Conservation (phyloP, 2,113 vertebrate genomes). For the Ursus arctos region DNA sequence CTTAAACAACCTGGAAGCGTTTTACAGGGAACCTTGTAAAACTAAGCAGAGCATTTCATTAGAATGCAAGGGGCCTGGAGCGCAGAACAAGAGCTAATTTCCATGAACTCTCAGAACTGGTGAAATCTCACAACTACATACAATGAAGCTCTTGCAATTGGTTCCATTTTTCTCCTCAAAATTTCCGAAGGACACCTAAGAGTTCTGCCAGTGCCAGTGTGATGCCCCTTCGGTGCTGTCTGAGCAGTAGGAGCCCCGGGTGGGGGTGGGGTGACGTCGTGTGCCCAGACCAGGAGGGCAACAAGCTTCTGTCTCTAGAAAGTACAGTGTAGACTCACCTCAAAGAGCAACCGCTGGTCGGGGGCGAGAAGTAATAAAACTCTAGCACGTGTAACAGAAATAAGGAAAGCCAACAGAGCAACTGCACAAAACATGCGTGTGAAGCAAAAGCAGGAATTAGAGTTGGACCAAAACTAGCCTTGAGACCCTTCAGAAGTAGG, state of each 20-base stretch:
- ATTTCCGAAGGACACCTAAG: neutral
- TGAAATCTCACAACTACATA: neutral
- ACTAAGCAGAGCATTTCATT: neutral
- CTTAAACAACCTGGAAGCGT: neutral
- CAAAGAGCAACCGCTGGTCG: no score
- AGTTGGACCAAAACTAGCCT: neutral
- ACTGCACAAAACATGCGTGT: neutral
- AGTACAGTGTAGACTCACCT: neutral
- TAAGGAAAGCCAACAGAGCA: slow-evolving; percentile 65
- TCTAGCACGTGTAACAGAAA: slow-evolving; percentile 56
- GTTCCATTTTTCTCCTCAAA: neutral
- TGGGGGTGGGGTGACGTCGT: neutral
- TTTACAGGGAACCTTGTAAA: neutral
- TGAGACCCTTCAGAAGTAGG: neutral
- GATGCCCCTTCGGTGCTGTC: neutral
- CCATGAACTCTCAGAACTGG: neutral
- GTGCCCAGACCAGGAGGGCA: slow-evolving; percentile 56
- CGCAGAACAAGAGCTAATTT: neutral
- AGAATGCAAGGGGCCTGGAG: neutral
- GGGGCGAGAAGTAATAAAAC: slow-evolving; percentile 72
- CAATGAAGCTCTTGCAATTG: neutral
- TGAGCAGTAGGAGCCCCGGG: neutral
- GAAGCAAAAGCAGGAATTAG: neutral
- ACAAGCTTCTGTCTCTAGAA: slow-evolving; percentile 62
- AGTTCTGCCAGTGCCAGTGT: neutral